A percentile compares a stretch with the other conserved stretches of the same genome.
Conservation (phyloP, 2,888 invertebrate species). For the Patella pellucida region DNA sequence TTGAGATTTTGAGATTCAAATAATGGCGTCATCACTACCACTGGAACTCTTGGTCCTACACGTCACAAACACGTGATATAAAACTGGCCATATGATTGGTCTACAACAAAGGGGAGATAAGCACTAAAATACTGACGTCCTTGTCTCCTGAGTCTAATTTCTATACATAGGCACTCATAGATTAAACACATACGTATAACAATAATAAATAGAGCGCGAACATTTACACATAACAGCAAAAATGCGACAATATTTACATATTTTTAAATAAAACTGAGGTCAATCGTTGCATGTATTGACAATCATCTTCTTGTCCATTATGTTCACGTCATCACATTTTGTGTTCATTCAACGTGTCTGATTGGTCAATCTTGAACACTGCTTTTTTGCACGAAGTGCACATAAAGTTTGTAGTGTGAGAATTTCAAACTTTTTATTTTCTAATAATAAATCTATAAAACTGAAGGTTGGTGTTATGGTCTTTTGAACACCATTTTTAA, state of each 20-base stretch:
- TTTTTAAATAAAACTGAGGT: slow-evolving; percentile 10
- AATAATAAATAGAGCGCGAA: slow-evolving; percentile 12
- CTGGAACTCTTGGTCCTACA: too few relatives aligned
- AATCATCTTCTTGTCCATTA: neutral
- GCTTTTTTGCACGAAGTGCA: neutral
- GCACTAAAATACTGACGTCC: slow-evolving; percentile 7
- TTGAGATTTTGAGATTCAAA: too few relatives aligned
- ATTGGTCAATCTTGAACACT: neutral
- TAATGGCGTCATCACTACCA: too few relatives aligned
- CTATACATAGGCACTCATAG: slow-evolving; percentile 1
- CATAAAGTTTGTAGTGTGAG: too few relatives aligned
- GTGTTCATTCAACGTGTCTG: neutral
- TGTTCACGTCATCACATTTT: neutral
- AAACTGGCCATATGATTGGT: too few relatives aligned
- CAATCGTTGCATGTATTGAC: neutral
- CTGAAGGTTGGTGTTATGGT: too few relatives aligned
- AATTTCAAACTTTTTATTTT: too few relatives aligned
- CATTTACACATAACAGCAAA: slow-evolving; percentile 3
- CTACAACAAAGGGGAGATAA: neutral
- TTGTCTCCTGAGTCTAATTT: neutral
- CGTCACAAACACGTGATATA: too few relatives aligned
- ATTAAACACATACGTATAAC: neutral
- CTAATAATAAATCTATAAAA: too few relatives aligned
- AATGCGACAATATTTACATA: neutral
- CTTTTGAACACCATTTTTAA: neutral